Evolutionary conservation across 2,888 invertebrate species (phyloP), one percentile per base, ranked within the genome.

Genomic region (Dyspetes luteomarginatus): DNA sequence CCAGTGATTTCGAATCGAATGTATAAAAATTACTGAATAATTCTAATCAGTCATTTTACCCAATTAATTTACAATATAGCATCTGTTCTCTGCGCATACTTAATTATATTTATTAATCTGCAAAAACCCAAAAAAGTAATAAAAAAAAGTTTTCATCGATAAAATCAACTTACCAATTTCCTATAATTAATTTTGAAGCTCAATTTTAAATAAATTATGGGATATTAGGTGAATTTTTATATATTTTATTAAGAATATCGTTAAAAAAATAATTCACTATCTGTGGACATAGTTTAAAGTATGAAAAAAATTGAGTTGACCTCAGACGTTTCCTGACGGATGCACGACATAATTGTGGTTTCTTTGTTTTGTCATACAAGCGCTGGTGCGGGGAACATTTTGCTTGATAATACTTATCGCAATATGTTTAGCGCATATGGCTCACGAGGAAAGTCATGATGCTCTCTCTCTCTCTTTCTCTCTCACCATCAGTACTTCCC

Each of bases 331-430:
- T 78, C 83, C 78, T 65, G 45, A 72, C 77, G 81, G 77, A 77
- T 68, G 73, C 19, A 36, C 79, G 75, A 72, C 82, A 75, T 68
- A 72, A 71, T 76, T 81, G 82, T 72, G 82, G 82, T 82, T 81
- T 78, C 67, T 64, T 82, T 80, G 62, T 74, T 75, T 71, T 65
- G 67, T 48, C 28, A 17, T 26, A n/a, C n/a, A 73, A 26, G 9
- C 41, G 28, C 4, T 3, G 9, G 36, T 36, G 9, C 36, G 9
- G 36, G 36, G 36, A 58, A 24, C 28, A 56, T 0, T 15, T 12
- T 3, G 58, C 17, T 67, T 79, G 82, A 82, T 82, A 82, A 76
- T 67, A 52, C 52, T 73, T 78, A 73, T 81, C 75, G 68, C 69
- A 12, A 62, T 74, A 36, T 41, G 52, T 43, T 55, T 56, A 15